These are phyloP conservation scores for Caranx melampygus DNA, from an alignment of 2,113 vertebrate species.

Conservation along the genomic window DNA sequence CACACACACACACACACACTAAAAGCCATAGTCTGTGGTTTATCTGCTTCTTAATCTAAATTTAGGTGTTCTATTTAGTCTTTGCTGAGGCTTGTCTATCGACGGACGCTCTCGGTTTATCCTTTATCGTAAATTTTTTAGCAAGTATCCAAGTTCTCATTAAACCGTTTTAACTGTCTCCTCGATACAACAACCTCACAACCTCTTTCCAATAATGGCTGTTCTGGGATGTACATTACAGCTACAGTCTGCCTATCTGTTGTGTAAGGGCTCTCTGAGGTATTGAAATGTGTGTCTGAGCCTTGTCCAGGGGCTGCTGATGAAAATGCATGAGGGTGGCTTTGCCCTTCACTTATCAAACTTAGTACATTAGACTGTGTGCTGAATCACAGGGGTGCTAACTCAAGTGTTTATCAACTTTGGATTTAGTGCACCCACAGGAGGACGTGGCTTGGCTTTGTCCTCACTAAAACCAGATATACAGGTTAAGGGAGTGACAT, in stretches of 20 bases:
- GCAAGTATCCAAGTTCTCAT: slow-evolving; percentile 75
- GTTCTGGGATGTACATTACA: slow-evolving; percentile 76
- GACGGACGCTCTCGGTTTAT: slow-evolving; percentile 59
- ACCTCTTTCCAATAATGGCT: slow-evolving; percentile 75
- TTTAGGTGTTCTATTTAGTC: slow-evolving; percentile 74
- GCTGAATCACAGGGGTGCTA: slow-evolving; percentile 75
- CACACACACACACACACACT: slow-evolving; percentile 28
- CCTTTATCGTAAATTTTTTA: slow-evolving; percentile 75
- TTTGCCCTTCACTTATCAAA: slow-evolving; percentile 83
- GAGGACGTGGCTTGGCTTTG: slow-evolving; percentile 59
- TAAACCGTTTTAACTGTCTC: slow-evolving; percentile 76
- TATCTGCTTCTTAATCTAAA: slow-evolving; percentile 68
- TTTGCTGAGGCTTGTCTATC: slow-evolving; percentile 60
- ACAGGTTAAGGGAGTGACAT: slow-evolving; percentile 24
- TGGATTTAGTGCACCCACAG: slow-evolving; percentile 71
- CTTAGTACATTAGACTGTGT: slow-evolving; percentile 75
- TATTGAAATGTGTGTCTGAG: slow-evolving; percentile 78
- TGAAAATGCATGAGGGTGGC: slow-evolving; percentile 80
- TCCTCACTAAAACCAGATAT: slow-evolving; percentile 39
- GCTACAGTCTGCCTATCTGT: slow-evolving; percentile 71
- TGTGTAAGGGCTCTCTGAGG: slow-evolving; percentile 75
- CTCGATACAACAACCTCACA: slow-evolving; percentile 67
- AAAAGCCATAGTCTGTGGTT: slow-evolving; percentile 22
- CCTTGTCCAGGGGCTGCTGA: slow-evolving; percentile 73
- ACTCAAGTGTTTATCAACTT: slow-evolving; percentile 76